phyloP scores from a whole-genome alignment of 30 jellyfish, hydroid and myxozoan genomes.

The Turritopsis dohrnii region DNA sequence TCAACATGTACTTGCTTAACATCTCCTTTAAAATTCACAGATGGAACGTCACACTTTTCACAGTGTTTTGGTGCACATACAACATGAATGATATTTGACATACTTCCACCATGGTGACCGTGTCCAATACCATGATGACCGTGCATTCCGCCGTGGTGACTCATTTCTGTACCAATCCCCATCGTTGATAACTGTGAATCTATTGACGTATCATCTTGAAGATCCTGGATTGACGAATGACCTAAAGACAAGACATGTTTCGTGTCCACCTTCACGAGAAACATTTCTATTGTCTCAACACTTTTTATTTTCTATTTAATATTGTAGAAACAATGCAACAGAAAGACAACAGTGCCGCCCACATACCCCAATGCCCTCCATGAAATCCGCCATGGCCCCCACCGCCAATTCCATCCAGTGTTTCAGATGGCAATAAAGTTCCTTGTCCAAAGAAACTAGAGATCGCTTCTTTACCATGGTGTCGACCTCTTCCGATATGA shows the following conservation, averaged over 20 bases:
- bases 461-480: neutral
- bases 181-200: conserved; percentile 65
- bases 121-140: conserved; percentile 19
- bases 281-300: no score
- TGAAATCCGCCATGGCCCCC: conserved; percentile 43
- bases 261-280: neutral
- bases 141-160: conserved; percentile 14
- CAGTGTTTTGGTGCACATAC: no score
- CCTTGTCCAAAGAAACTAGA: conserved; percentile 48
- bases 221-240: conserved; percentile 60
- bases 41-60: no score
- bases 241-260: neutral
- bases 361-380: conserved; percentile 5
- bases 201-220: conserved; percentile 87
- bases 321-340: neutral
- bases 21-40: no score
- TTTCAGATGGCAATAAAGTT: conserved; percentile 83
- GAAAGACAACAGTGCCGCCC: neutral
- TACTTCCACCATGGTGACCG: neutral
- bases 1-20: no score
- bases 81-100: no score
- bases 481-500: neutral
- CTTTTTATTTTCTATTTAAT: neutral
- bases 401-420: conserved; percentile 95
- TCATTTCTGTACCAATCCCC: conserved; percentile 46